A percentile compares a stretch with the other conserved stretches of the same genome.
Conservation (phyloP, 2,797 vertebrate genomes). For the Fratercula arctica region DNA sequence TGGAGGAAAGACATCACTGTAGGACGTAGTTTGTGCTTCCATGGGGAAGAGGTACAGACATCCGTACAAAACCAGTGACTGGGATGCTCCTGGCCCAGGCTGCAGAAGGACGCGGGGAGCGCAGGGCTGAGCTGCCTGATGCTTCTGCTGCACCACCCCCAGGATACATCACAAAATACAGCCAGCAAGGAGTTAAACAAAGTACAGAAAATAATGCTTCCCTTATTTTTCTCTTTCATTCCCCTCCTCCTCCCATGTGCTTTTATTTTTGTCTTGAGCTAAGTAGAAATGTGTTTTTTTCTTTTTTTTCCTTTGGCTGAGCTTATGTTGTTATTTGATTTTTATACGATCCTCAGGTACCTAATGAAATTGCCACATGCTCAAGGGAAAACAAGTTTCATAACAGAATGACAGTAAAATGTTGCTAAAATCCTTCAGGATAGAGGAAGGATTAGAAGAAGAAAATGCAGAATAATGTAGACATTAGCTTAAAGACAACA, state of each 20-base stretch:
- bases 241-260: conserved; percentile 17
- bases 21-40: background rate
- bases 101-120: background rate
- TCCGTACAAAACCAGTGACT: background rate
- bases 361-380: conserved; percentile 46
- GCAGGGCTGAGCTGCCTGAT: background rate
- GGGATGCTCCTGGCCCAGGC: background rate
- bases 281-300: background rate
- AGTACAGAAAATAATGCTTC: background rate
- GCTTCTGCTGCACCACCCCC: background rate
- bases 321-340: conserved; percentile 35
- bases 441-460: conserved; percentile 14
- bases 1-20: background rate
- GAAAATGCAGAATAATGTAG: conserved; percentile 35
- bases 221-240: background rate
- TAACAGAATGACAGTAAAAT: conserved; percentile 25
- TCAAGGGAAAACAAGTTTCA: conserved; percentile 48
- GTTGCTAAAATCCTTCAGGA: conserved; percentile 33
- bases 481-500: conserved; percentile 25
- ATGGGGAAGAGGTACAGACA: background rate
- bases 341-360: conserved; percentile 32
- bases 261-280: conserved; percentile 57
- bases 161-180: background rate
- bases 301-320: background rate
- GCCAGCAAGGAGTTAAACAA: conserved; percentile 32